A percentile compares a stretch with the other conserved stretches of the same genome.
Evolutionary conservation across 2,113 vertebrate species (phyloP).

Genomic region (Axis porcinus): DNA sequence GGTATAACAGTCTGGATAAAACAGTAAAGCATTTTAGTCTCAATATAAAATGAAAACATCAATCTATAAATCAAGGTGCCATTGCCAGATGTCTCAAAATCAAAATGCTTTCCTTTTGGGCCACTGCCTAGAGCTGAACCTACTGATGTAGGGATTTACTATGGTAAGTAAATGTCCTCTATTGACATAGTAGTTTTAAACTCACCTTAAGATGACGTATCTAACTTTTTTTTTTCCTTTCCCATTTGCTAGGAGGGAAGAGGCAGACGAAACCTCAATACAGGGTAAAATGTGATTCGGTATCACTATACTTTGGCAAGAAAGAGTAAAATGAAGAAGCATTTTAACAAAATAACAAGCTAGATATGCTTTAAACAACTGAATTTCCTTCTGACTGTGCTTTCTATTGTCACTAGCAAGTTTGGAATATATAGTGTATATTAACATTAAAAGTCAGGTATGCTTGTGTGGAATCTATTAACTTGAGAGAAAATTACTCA

Average conservation of each 20-base stretch:
- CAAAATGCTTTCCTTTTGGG: not conserved
- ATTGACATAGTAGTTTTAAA: not conserved
- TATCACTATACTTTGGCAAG: constrained; percentile 61
- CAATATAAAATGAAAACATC: not conserved
- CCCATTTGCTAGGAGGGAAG: not conserved
- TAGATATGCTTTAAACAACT: constrained; percentile 70
- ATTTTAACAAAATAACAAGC: constrained; percentile 70
- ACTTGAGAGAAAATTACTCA: constrained; percentile 78
- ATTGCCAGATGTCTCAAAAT: not conserved
- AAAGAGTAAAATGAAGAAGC: constrained; percentile 70
- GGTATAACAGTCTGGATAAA: not conserved
- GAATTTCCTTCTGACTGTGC: constrained; percentile 75
- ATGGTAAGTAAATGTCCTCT: not conserved
- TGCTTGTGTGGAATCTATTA: constrained; percentile 75
- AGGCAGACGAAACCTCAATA: not conserved
- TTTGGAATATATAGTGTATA: constrained; percentile 73
- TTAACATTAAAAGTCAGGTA: constrained; percentile 78
- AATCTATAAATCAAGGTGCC: not conserved
- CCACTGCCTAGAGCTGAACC: not conserved
- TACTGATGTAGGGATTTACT: not conserved
- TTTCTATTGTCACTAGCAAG: constrained; percentile 69
- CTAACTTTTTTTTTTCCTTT: not conserved
- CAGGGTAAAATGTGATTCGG: constrained; percentile 28
- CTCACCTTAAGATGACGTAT: constrained; percentile 30
- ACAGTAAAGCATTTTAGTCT: not conserved